Evolutionary conservation across 2,888 invertebrate species (phyloP).

Genomic region (Coelopa pilipes): DNA sequence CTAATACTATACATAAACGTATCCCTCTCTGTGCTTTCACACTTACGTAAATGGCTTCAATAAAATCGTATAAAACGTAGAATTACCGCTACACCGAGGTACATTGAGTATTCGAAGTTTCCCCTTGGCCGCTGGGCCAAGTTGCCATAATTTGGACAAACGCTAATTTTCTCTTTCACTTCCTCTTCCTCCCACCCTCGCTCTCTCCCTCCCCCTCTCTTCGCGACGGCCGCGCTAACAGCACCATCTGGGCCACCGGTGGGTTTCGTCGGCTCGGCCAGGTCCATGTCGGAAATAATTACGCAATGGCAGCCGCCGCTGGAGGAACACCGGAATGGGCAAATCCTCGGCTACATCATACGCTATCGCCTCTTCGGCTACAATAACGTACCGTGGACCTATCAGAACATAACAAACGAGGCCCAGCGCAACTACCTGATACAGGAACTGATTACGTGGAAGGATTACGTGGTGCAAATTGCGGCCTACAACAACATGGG

Average conservation of each 20-base stretch:
- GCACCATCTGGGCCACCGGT: constrained; percentile 97
- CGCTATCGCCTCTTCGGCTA: constrained; percentile 92
- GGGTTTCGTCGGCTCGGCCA: constrained; percentile 93
- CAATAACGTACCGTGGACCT: constrained; percentile 91
- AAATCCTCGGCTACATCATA: constrained; percentile 92
- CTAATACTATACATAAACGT: constrained; percentile 48
- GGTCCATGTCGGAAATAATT: constrained; percentile 94
- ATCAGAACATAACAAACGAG: constrained; percentile 91
- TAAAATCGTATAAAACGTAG: constrained; percentile 61
- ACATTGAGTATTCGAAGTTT: constrained; percentile 49
- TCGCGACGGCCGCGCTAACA: constrained; percentile 60
- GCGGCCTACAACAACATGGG: constrained; percentile 98
- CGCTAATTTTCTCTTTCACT: constrained; percentile 24
- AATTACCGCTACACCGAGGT: constrained; percentile 67
- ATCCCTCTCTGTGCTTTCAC: constrained; percentile 48
- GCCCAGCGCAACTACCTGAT: constrained; percentile 91
- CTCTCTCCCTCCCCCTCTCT: too few species aligned
- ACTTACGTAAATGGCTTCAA: constrained; percentile 53
- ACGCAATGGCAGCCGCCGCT: constrained; percentile 97
- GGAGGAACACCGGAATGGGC: constrained; percentile 94
- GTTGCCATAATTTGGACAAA: background rate
- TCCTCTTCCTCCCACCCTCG: background rate
- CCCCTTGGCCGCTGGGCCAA: constrained; percentile 11
- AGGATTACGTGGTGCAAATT: constrained; percentile 95
- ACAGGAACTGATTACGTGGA: constrained; percentile 95